Conservation (phyloP, 1,140 invertebrate genomes). For the Brachionus rubens region DNA sequence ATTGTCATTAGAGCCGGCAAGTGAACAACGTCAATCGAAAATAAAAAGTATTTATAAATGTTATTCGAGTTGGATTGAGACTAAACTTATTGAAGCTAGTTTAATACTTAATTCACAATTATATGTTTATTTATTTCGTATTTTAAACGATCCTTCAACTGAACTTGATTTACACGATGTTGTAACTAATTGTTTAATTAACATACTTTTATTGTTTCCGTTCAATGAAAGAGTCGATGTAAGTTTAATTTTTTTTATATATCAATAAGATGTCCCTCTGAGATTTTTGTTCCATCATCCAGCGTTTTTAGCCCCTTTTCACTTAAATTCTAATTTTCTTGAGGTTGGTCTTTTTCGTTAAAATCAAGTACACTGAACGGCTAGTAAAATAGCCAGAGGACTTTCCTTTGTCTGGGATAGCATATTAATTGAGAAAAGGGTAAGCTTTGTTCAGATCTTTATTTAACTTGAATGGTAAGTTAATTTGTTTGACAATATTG, state of each 20-base stretch:
- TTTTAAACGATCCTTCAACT: constrained; percentile 19
- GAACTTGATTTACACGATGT: constrained; percentile 46
- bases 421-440: no score
- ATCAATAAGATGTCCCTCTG: not conserved
- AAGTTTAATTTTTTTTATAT: not conserved
- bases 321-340: no score
- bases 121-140: constrained; percentile 33
- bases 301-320: not conserved
- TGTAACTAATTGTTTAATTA: constrained; percentile 43
- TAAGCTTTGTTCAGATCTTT: no score
- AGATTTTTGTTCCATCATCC: not conserved
- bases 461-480: no score
- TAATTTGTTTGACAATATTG: no score
- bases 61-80: constrained; percentile 39
- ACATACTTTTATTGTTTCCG: constrained; percentile 38
- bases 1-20: not conserved
- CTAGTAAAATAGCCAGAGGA: no score
- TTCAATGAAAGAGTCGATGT: constrained; percentile 32
- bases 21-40: constrained; percentile 9
- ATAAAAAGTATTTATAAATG: constrained; percentile 36
- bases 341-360: no score
- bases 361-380: no score
- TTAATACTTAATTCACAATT: constrained; percentile 27
- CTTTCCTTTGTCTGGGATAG: no score
- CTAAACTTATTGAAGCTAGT: constrained; percentile 11